Base-by-base conservation (phyloP, 2,797 vertebrate species). In the Serranus cabrilla region DNA sequence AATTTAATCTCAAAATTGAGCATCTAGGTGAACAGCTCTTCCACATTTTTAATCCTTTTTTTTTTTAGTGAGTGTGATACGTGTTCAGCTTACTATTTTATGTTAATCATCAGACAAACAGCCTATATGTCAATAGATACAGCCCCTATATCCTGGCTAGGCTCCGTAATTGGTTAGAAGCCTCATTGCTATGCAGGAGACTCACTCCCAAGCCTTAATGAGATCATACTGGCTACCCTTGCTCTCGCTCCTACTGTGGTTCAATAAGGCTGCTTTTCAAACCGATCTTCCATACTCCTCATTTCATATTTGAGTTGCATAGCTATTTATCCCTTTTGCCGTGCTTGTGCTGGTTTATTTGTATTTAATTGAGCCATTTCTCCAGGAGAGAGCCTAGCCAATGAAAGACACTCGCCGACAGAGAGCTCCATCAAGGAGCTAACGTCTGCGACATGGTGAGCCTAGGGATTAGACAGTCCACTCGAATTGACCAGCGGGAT, bases 401-500 rank as follows among this genome's bases (percentile, higher is more conserved):
- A 45, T 50, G 49, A 87, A 86, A 87, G 37, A 43, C 71, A 52
- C 63, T 62, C 3, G 1, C 60, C 43, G 52, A 82, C 21, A 47
- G 63, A 80, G 57, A 69, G 81, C 77, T 78, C 73, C 18, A 27
- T 64, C 60, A 76, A 74, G 75, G 23, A 82, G 85, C 70, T 57
- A 65, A 78, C 49, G 76, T 34, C 71, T 70, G 77, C 17, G 64
- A 81, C 82, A 85, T 76, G 76, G 82, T 20, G 70, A 86, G 81
- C 78, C 71, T 50, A 23, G 47, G 87, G 94, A 94, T 94, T 94
- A 94, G 83, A 71, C 63, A 18, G 78, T 62, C 72, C 50, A 81
- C 88, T 87, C 5, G 42, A 91, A 86, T 72, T 91, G 93, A 93
- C 93, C 91, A 71, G 78, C 31, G 14, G 87, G 93, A 95, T 95